Conservation (phyloP, 2,888 invertebrate genomes). For the Malacosoma neustria region DNA sequence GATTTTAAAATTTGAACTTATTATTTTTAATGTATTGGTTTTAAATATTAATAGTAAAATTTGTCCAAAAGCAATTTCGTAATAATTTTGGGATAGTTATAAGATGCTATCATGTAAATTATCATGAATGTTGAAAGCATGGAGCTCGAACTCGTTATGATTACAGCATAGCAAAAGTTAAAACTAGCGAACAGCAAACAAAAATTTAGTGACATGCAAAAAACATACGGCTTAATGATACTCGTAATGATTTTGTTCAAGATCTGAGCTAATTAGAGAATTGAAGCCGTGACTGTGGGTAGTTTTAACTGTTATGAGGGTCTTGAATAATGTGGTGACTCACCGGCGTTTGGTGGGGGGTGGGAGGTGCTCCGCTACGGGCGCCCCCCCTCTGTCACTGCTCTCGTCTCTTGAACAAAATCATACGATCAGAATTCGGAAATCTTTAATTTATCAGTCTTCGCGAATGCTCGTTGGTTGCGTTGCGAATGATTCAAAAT, state of each 20-base stretch:
- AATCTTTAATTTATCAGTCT: constrained; percentile 11
- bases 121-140: no score
- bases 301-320: constrained; percentile 10
- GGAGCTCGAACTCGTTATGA: no score
- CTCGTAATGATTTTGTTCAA: constrained; percentile 42
- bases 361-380: constrained; percentile 48
- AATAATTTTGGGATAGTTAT: no score
- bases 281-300: constrained; percentile 12
- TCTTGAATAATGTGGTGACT: constrained; percentile 28
- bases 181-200: no score
- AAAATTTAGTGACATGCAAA: no score
- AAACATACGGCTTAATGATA: background rate
- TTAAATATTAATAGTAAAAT: no score
- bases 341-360: constrained; percentile 49
- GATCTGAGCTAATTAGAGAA: constrained; percentile 12
- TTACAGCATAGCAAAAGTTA: no score
- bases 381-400: constrained; percentile 44
- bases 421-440: constrained; percentile 39
- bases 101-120: no score
- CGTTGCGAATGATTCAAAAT: no score
- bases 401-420: constrained; percentile 71
- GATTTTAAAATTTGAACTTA: no score
- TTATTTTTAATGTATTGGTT: no score
- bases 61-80: no score
- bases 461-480: background rate